Percentiles rank a stretch among this genome's conserved stretches.
phyloP scores from a whole-genome alignment of 2,888 invertebrate species.

The Doris montereyensis region DNA sequence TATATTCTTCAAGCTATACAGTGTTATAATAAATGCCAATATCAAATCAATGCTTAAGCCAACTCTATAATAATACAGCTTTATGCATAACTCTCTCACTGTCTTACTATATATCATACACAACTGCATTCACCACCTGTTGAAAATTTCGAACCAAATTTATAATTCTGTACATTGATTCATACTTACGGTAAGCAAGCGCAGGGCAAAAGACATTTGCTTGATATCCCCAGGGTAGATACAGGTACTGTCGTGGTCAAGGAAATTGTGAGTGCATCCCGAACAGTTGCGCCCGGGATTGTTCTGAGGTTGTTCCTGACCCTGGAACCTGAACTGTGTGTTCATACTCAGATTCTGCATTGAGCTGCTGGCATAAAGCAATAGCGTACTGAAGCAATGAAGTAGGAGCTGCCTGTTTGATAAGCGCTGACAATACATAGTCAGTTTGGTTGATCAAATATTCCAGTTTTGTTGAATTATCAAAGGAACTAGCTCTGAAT shows the following conservation, averaged over 20 bases:
- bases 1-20: no score
- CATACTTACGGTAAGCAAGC: slow-evolving; percentile 56
- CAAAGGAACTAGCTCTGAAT: no score
- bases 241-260: slow-evolving; percentile 49
- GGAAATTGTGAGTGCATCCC: slow-evolving; percentile 52
- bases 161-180: no score
- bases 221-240: slow-evolving; percentile 49
- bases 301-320: slow-evolving; percentile 23
- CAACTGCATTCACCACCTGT: no score
- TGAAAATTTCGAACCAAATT: no score
- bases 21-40: no score
- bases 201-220: slow-evolving; percentile 53
- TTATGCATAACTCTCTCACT: no score
- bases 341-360: slow-evolving; percentile 50
- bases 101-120: no score
- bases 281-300: slow-evolving; percentile 46
- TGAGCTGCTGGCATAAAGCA: slow-evolving; percentile 53
- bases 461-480: slow-evolving; percentile 39
- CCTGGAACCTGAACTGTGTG: slow-evolving; percentile 18
- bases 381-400: slow-evolving; percentile 56
- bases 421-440: slow-evolving; percentile 46
- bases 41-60: no score
- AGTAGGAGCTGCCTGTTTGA: slow-evolving; percentile 54
- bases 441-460: slow-evolving; percentile 49
- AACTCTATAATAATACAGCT: no score